Evolutionary conservation across 2,888 invertebrate species (phyloP).

Genomic region (Plutella xylostella): DNA sequence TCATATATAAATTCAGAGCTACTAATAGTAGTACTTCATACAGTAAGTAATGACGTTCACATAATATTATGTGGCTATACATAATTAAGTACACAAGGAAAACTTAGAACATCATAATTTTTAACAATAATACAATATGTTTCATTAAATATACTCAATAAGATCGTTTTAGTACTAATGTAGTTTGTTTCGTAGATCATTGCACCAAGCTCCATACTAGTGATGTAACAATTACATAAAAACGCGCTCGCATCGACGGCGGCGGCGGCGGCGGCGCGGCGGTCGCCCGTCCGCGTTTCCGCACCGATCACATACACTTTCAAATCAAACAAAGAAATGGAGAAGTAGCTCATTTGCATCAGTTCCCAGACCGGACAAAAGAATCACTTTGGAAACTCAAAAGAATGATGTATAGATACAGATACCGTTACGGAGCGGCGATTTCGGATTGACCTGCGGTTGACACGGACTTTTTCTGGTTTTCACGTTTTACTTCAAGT

Average conservation of each 20-base stretch:
- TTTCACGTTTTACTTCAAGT: not conserved
- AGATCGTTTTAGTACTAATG: no score
- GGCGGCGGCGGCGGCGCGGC: slow-evolving; percentile 20
- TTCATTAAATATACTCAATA: no score
- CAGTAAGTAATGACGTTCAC: no score
- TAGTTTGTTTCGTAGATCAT: no score
- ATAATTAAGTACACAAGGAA: no score
- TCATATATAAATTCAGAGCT: no score
- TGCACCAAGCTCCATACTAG: slow-evolving; percentile 31
- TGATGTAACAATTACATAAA: slow-evolving; percentile 70
- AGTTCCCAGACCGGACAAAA: slow-evolving; percentile 44
- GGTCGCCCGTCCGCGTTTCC: slow-evolving; percentile 57
- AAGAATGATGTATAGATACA: slow-evolving; percentile 1
- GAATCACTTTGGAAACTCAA: slow-evolving; percentile 48
- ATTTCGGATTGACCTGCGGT: no score
- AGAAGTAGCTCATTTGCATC: slow-evolving; percentile 66
- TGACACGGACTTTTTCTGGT: not conserved
- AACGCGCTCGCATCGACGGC: slow-evolving; percentile 67
- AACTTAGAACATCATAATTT: no score
- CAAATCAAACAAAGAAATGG: slow-evolving; percentile 70
- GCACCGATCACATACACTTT: slow-evolving; percentile 68
- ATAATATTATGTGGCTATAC: no score
- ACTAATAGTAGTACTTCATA: no score
- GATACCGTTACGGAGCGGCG: not conserved
- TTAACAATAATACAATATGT: no score